Evolutionary conservation across 2,888 invertebrate genomes (phyloP).

Genomic region (Cosmorhoe ocellata): DNA sequence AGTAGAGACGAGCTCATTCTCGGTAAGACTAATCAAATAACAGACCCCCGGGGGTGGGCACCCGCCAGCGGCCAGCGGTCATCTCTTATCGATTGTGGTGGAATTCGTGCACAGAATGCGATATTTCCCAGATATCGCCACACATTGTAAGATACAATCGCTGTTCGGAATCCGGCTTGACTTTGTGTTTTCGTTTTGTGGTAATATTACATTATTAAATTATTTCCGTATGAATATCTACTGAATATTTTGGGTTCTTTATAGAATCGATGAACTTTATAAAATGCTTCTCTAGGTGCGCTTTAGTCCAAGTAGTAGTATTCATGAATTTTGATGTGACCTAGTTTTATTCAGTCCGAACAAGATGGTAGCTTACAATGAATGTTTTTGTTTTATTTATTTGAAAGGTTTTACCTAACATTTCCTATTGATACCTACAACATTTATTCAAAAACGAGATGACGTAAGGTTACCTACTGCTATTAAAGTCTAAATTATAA

Average conservation of each 20-base stretch:
- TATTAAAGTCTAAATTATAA: slow-evolving; percentile 2
- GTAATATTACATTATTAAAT: background rate
- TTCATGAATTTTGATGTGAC: slow-evolving; percentile 5
- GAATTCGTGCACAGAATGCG: slow-evolving; percentile 82
- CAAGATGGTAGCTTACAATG: background rate
- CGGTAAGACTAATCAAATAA: slow-evolving; percentile 84
- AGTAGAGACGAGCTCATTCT: slow-evolving; percentile 81
- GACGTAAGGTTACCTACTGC: too few species aligned
- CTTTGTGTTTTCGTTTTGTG: slow-evolving; percentile 36
- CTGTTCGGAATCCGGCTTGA: slow-evolving; percentile 44
- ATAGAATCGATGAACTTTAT: background rate
- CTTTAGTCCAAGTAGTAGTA: background rate
- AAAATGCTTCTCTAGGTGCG: background rate
- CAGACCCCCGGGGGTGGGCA: slow-evolving; percentile 62
- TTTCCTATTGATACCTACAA: background rate
- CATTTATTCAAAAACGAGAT: too few species aligned
- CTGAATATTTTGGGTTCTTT: background rate
- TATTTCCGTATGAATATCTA: background rate
- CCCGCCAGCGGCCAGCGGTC: slow-evolving; percentile 77
- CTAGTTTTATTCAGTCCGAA: background rate
- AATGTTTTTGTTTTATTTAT: background rate
- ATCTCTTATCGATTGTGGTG: slow-evolving; percentile 83
- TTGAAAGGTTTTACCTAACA: background rate
- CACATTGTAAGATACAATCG: slow-evolving; percentile 60
- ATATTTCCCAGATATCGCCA: slow-evolving; percentile 76